phyloP scores from a whole-genome alignment of 2,888 invertebrate genomes.

The Eupithecia abbreviata region DNA sequence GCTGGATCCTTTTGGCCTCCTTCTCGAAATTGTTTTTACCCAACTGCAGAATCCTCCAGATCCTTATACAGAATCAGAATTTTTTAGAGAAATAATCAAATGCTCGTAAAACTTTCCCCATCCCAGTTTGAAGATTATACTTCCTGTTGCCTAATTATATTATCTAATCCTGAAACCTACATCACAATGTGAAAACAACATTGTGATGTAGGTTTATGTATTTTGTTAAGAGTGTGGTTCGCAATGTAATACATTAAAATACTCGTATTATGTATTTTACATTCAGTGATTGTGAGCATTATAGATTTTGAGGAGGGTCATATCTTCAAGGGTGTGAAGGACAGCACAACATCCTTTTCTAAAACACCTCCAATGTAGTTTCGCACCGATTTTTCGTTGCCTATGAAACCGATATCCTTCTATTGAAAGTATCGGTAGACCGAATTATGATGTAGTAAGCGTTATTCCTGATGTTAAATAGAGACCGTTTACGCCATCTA shows the following conservation, averaged over 20 bases:
- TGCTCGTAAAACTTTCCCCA: not conserved
- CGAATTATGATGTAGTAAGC: not conserved
- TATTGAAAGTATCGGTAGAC: not conserved
- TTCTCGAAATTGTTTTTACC: too few species aligned
- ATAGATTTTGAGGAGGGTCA: slow-evolving; percentile 9
- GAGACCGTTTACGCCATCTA: not conserved
- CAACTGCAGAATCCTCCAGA: too few species aligned
- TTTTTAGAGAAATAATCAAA: not conserved
- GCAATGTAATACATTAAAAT: not conserved
- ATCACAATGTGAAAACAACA: not conserved
- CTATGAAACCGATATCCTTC: slow-evolving; percentile 1
- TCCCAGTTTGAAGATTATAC: not conserved
- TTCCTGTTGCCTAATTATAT: not conserved
- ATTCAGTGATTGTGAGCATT: slow-evolving; percentile 14
- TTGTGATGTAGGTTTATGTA: not conserved
- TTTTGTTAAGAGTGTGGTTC: not conserved
- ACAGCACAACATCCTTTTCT: slow-evolving; percentile 27
- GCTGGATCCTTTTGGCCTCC: too few species aligned
- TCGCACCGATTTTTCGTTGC: slow-evolving; percentile 19
- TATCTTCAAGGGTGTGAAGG: slow-evolving; percentile 12
- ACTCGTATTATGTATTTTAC: not conserved
- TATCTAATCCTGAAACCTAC: not conserved
- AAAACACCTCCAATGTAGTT: slow-evolving; percentile 32
- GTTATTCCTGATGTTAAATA: not conserved
- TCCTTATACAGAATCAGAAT: too few species aligned